These are phyloP conservation scores for Phrynosoma platyrhinos DNA, from an alignment of 2,113 vertebrate species.

Conservation along the genomic window DNA sequence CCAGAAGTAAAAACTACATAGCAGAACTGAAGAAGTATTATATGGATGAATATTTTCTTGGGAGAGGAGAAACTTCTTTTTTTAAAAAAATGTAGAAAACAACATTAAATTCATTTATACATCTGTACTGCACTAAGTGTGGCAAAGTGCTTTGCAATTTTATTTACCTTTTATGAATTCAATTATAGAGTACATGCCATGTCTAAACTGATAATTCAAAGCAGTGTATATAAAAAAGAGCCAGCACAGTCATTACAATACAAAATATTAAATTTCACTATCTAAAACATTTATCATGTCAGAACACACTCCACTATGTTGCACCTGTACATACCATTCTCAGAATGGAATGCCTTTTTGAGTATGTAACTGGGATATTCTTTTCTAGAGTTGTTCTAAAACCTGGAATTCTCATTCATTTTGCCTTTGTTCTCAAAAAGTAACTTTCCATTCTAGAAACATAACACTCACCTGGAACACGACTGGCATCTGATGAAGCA, in stretches of 20 bases:
- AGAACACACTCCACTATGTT: neutral
- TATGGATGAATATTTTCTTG: slow-evolving; percentile 42
- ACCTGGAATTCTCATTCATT: slow-evolving; percentile 15
- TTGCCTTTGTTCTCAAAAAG: slow-evolving; percentile 13
- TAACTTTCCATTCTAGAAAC: slow-evolving; percentile 58
- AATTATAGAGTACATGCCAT: neutral
- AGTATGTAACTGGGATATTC: slow-evolving; percentile 11
- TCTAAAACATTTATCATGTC: neutral
- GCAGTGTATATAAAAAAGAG: neutral
- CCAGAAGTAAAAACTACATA: neutral
- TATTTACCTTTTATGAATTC: neutral
- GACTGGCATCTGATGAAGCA: slow-evolving; percentile 88
- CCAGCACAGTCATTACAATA: neutral
- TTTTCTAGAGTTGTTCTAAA: neutral
- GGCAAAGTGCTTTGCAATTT: neutral
- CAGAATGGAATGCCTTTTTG: neutral
- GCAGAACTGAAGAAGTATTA: slow-evolving; percentile 1
- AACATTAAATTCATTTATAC: neutral
- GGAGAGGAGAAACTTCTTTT: neutral
- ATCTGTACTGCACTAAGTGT: neutral
- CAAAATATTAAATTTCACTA: neutral
- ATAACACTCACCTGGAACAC: slow-evolving; percentile 92
- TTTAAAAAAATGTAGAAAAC: neutral
- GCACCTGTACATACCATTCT: slow-evolving; percentile 10
- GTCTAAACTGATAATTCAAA: neutral